These are phyloP conservation scores for Zaprionus camerounensis DNA, from an alignment of 1,140 invertebrate species.

Conservation along the genomic window DNA sequence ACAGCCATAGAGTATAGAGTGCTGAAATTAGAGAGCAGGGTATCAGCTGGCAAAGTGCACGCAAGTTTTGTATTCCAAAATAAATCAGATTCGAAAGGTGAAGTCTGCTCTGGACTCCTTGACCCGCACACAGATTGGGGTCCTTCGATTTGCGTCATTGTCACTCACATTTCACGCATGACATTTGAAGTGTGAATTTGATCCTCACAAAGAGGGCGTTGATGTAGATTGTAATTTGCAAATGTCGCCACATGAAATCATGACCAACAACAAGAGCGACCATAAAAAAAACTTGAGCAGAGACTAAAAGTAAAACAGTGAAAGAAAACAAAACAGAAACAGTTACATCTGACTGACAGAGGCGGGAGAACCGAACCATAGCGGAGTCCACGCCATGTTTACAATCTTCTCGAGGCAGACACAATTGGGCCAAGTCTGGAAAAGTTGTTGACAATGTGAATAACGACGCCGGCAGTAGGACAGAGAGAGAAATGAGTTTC, in stretches of 20 bases:
- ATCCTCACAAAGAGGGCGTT: conserved; percentile 7
- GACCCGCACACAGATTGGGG: conserved; percentile 29
- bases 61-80: background rate
- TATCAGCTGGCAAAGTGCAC: too few species aligned
- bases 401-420: conserved; percentile 32
- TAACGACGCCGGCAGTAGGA: conserved; percentile 12
- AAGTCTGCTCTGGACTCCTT: conserved; percentile 9
- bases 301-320: conserved; percentile 23
- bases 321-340: conserved; percentile 28
- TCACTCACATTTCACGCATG: conserved; percentile 67
- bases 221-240: conserved; percentile 66
- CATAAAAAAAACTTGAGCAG: conserved; percentile 16
- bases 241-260: conserved; percentile 50
- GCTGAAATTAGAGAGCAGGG: too few species aligned
- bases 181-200: conserved; percentile 66
- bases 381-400: conserved; percentile 3
- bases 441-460: conserved; percentile 76
- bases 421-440: conserved; percentile 59
- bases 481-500: background rate
- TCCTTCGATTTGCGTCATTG: conserved; percentile 59
- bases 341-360: conserved; percentile 36
- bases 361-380: background rate
- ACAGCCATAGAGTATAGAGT: too few species aligned
- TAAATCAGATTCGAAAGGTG: background rate
- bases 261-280: conserved; percentile 28